Percentiles rank a stretch among this genome's conserved stretches.
Evolutionary conservation across 2,797 vertebrate genomes (phyloP).

Genomic region (Anisognathus igniventris): DNA sequence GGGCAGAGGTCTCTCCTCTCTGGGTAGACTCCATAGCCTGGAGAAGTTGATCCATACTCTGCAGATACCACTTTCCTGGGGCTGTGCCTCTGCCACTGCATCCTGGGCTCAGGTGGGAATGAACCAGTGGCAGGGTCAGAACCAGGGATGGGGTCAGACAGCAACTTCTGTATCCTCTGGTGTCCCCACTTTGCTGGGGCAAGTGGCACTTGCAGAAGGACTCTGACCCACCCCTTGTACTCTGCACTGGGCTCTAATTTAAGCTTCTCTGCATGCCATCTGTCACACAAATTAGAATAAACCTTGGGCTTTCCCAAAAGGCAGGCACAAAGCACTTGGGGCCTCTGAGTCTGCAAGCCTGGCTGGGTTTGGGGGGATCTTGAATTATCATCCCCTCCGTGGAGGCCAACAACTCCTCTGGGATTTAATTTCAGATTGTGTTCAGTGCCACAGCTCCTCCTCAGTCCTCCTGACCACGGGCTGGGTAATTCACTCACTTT

Average conservation of each 20-base stretch:
- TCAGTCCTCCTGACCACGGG: not conserved
- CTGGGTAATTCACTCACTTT: not conserved
- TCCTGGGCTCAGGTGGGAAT: not conserved
- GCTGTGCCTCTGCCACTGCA: not conserved
- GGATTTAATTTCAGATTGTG: not conserved
- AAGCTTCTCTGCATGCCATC: not conserved
- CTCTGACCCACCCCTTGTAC: not conserved
- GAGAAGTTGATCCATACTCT: not conserved
- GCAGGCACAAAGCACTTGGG: not conserved
- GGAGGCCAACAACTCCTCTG: not conserved
- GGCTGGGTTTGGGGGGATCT: not conserved
- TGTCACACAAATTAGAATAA: not conserved
- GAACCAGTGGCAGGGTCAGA: not conserved
- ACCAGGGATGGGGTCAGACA: not conserved
- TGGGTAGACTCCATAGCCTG: no score
- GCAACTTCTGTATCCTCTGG: not conserved
- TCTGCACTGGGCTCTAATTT: not conserved
- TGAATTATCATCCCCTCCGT: not conserved
- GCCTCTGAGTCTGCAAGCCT: not conserved
- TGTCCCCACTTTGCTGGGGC: not conserved
- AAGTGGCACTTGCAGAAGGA: not conserved
- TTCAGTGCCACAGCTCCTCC: not conserved
- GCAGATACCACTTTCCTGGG: not conserved
- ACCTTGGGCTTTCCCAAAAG: not conserved
- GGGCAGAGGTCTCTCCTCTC: not conserved